A percentile compares a stretch with the other conserved stretches of the same genome.
phyloP scores from a whole-genome alignment of 2,797 vertebrate genomes.

The Paramormyrops hopkinsi region DNA sequence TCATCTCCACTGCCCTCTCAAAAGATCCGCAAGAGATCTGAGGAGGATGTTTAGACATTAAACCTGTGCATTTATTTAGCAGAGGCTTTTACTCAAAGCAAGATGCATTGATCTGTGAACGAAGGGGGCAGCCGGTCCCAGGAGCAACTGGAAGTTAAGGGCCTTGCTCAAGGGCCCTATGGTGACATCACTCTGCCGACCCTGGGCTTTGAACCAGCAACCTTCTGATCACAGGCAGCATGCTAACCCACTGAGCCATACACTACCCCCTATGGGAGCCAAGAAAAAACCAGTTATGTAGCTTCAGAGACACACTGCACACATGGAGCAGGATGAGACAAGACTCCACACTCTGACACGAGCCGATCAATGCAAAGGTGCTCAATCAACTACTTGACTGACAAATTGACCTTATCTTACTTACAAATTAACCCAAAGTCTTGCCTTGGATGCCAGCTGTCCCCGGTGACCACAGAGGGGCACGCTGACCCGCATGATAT shows the following conservation, averaged over 20 bases:
- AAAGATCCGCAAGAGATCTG: not conserved
- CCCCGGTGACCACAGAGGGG: not conserved
- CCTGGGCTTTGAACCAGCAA: not conserved
- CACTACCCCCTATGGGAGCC: not conserved
- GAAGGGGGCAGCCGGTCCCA: not conserved
- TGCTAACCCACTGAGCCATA: not conserved
- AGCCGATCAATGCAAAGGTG: not conserved
- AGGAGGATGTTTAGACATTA: not conserved
- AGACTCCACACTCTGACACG: not conserved
- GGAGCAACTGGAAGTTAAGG: not conserved
- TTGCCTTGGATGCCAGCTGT: not conserved
- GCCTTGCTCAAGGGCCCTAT: not conserved
- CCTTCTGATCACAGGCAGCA: not conserved
- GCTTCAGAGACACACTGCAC: not conserved
- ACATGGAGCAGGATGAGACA: not conserved
- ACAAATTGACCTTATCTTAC: not conserved
- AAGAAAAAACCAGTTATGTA: not conserved
- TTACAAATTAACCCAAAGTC: not conserved
- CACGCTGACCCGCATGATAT: not conserved
- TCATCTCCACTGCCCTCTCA: not conserved
- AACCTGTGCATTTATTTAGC: not conserved
- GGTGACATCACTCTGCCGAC: not conserved
- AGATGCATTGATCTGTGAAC: not conserved
- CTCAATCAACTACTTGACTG: not conserved
- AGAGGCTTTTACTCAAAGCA: not conserved